Evolutionary conservation across 2,113 vertebrate genomes (phyloP).

Genomic region (Actinemys pallida): DNA sequence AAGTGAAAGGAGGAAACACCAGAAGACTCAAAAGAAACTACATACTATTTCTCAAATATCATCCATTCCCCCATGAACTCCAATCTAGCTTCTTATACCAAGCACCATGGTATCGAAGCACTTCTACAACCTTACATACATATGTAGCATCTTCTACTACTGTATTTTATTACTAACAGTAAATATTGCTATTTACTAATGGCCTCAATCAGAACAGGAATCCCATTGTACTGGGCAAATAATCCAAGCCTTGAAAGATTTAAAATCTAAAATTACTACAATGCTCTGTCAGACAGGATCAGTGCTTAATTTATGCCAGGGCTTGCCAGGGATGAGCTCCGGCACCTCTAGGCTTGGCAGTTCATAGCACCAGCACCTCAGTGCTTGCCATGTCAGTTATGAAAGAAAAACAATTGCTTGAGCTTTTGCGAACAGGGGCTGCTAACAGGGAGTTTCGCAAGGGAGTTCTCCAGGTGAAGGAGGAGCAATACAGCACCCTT

Average conservation of each 20-base stretch:
- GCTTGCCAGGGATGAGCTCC: neutral
- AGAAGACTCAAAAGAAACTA: conserved; percentile 27
- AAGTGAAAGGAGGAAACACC: neutral
- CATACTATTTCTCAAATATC: neutral
- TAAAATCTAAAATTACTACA: neutral
- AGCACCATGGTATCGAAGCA: neutral
- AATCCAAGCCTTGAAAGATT: neutral
- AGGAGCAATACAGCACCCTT: no score
- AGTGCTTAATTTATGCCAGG: neutral
- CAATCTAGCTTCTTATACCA: neutral
- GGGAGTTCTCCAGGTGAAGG: no score
- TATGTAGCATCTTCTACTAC: neutral
- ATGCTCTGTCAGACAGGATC: neutral
- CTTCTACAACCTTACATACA: neutral
- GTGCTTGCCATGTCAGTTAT: no score
- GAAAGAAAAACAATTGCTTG: no score
- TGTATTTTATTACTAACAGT: neutral
- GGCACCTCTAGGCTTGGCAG: no score
- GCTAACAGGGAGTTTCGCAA: no score
- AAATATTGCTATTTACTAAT: neutral
- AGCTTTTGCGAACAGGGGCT: no score
- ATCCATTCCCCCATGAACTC: neutral
- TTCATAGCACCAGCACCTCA: no score
- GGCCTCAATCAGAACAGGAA: neutral
- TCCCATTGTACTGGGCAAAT: neutral